Conservation (phyloP, 2,113 vertebrate genomes). For the Pygoscelis antarcticus region DNA sequence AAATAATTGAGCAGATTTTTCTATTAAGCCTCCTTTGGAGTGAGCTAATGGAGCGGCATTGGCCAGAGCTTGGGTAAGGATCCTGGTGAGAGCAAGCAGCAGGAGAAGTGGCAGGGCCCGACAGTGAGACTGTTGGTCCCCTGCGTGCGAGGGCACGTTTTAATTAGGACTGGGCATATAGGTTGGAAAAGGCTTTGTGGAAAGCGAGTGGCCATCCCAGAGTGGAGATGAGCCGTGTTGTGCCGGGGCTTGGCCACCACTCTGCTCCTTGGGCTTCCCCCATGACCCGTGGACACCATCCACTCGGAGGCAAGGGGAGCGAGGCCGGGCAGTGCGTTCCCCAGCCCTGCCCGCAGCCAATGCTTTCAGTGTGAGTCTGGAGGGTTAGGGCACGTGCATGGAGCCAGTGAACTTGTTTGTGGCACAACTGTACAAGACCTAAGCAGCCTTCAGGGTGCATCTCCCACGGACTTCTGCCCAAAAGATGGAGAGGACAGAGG, state of each 20-base stretch:
- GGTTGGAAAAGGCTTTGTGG: neutral
- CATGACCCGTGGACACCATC: neutral
- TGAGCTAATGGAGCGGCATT: neutral
- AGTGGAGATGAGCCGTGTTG: neutral
- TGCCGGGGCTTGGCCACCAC: fast-evolving
- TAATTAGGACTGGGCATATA: neutral
- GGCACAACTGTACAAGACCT: neutral
- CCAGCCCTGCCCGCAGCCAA: neutral
- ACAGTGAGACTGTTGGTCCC: neutral
- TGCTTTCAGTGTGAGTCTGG: neutral
- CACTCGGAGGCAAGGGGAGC: neutral
- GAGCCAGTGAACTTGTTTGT: neutral
- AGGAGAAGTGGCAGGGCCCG: neutral
- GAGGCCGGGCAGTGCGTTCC: fast-evolving
- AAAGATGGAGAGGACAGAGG: neutral
- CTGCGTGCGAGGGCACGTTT: neutral
- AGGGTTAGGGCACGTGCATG: neutral
- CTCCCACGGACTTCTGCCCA: neutral
- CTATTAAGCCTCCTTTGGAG: conserved; percentile 23
- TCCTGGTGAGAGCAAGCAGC: fast-evolving
- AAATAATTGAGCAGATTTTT: conserved; percentile 55
- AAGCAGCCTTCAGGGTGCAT: neutral
- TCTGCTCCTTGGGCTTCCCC: neutral
- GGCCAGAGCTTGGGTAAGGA: neutral
- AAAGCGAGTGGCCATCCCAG: neutral